Evolutionary conservation across 2,797 vertebrate species (phyloP), one percentile per base, ranked within the genome.

Genomic region (Girardinus metallicus): DNA sequence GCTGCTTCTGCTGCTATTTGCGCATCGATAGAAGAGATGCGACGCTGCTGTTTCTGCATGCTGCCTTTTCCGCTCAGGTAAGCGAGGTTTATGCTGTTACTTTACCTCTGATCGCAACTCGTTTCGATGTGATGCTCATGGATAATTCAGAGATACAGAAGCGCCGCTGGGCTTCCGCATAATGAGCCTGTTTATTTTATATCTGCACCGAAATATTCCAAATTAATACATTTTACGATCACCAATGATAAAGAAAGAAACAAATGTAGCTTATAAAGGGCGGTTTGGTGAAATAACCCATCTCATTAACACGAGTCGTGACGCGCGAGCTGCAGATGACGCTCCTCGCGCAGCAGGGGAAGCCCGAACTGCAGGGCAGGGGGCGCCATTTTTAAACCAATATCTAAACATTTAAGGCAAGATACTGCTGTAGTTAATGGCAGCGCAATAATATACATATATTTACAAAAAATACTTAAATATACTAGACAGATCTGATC

Each of bases 41-140:
- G 78, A 78, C 12, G 77, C 3, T 82, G 57, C 41, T 60, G 44
- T n/a, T 64, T 26, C 84, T 49, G 13, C 80, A 12, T 71, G 41
- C 41, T 44, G 41, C n/a, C 6, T 60, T 44, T 71, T 29, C 1
- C 71, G 41, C n/a, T 1, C 36, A 86, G 91, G 92, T 87, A 75
- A 0, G 88, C 71, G 31, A 2, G 76, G 1, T 4, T 29, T 26
- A 5, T 0, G 0, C 8, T 1, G 73, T 2, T 41, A 13, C 34
- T 83, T 76, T 71, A 64, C 71, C 60, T 12, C 2, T 11, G 2
- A 26, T 46, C 6, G 74, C 6, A 2, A 13, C 31, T 53, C 15
- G 2, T 66, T 46, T 23, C 29, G 12, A 6, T 29, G 29, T 8
- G 16, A 44, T 43, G 9, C 41, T 8, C 23, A 1, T 44, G 55